These are phyloP conservation scores for Paracanthobrama guichenoti DNA, from an alignment of 2,113 vertebrate genomes.

Conservation along the genomic window DNA sequence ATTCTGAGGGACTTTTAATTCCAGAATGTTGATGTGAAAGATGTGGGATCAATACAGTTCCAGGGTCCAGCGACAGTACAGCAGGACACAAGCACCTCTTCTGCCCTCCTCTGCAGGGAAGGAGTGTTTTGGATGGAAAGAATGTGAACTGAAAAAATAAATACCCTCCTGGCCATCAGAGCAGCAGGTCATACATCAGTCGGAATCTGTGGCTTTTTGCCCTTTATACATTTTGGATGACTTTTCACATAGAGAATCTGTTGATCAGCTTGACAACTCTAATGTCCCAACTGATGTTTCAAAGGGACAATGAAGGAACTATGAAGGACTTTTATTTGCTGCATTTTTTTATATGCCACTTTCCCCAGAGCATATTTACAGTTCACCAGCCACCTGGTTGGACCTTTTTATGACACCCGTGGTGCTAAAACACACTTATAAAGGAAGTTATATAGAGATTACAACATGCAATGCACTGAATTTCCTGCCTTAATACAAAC, in stretches of 20 bases:
- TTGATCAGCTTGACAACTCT: constrained; percentile 6
- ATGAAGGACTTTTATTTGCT: not conserved
- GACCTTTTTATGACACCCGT: not conserved
- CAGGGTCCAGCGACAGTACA: constrained; percentile 27
- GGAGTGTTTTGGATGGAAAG: constrained; percentile 45
- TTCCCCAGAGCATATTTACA: not conserved
- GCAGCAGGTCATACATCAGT: constrained; percentile 31
- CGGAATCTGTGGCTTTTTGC: constrained; percentile 36
- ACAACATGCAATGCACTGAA: not conserved
- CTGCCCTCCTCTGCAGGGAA: constrained; percentile 37
- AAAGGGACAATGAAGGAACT: not conserved
- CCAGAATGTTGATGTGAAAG: constrained; percentile 10
- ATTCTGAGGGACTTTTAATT: not conserved
- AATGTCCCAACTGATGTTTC: not conserved
- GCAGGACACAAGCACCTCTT: constrained; percentile 24
- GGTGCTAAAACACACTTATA: not conserved
- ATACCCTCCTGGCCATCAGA: constrained; percentile 38
- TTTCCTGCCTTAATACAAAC: not conserved
- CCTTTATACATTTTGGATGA: constrained; percentile 11
- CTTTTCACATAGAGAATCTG: constrained; percentile 19
- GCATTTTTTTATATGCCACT: not conserved
- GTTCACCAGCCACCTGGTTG: not conserved
- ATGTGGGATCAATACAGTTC: constrained; percentile 20
- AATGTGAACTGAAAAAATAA: constrained; percentile 38
- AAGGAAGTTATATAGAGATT: not conserved